These are phyloP conservation scores for Adelosebastes latens DNA, from an alignment of 2,797 vertebrate species.

Conservation along the genomic window DNA sequence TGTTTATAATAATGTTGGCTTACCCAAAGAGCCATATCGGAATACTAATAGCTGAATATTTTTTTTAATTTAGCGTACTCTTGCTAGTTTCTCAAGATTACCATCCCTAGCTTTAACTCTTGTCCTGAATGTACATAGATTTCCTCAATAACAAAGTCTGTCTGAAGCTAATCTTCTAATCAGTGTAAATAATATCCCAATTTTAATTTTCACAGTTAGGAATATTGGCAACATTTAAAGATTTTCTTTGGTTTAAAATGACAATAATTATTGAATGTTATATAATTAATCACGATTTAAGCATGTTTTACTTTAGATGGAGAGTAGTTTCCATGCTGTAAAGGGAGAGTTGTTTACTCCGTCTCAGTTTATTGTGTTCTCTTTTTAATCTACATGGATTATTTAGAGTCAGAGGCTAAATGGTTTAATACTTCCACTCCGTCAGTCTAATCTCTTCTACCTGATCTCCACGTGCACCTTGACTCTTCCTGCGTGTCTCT, in stretches of 20 bases:
- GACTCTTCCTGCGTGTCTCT: slow-evolving; percentile 14
- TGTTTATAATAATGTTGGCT: background rate
- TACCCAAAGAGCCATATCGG: background rate
- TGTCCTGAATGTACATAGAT: background rate
- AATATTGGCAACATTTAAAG: background rate
- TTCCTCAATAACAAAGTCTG: background rate
- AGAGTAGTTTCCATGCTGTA: background rate
- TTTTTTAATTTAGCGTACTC: too few species aligned
- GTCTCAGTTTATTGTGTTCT: background rate
- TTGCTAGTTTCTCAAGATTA: too few species aligned
- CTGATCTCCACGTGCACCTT: slow-evolving; percentile 39
- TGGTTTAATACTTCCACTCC: slow-evolving; percentile 48
- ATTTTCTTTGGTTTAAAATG: background rate
- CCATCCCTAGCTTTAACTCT: background rate
- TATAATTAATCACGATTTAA: background rate
- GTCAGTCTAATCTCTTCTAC: slow-evolving; percentile 40
- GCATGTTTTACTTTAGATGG: background rate
- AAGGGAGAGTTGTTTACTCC: slow-evolving; percentile 4
- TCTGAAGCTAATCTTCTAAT: background rate
- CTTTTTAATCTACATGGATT: slow-evolving; percentile 55
- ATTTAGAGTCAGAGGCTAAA: slow-evolving; percentile 55
- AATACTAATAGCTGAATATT: background rate
- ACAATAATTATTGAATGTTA: background rate
- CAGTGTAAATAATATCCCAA: background rate
- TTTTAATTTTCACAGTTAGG: background rate